phyloP scores from a whole-genome alignment of 2,113 vertebrate genomes.

The Calonectris borealis region DNA sequence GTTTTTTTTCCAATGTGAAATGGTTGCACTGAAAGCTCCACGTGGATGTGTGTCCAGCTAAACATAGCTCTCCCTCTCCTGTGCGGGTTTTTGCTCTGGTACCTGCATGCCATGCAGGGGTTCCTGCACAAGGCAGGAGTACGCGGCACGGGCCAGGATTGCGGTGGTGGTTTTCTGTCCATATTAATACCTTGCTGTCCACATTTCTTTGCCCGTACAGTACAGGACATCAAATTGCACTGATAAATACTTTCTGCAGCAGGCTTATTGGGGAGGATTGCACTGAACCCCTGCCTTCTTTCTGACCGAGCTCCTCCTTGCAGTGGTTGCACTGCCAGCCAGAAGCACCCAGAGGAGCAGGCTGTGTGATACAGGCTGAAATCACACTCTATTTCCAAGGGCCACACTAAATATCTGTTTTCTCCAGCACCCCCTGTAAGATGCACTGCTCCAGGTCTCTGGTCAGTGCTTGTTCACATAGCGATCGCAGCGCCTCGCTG shows the following conservation, averaged over 20 bases:
- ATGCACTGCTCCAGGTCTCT: not conserved
- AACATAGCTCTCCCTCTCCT: not conserved
- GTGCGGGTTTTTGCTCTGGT: not conserved
- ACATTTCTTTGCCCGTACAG: not conserved
- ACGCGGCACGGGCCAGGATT: accelerated
- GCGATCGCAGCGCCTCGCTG: accelerated
- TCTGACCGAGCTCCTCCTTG: not conserved
- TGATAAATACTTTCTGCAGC: not conserved
- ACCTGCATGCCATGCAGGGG: accelerated
- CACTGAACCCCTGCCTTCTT: not conserved
- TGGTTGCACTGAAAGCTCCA: not conserved
- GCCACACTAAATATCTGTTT: not conserved
- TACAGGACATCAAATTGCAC: not conserved
- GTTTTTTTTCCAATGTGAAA: not conserved
- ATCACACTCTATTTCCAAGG: not conserved
- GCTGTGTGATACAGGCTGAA: not conserved
- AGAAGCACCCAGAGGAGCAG: not conserved
- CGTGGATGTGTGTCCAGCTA: accelerated
- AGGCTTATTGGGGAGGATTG: not conserved
- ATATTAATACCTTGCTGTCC: not conserved
- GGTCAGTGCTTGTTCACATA: accelerated
- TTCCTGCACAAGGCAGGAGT: not conserved
- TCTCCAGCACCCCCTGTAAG: not conserved
- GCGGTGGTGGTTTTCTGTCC: not conserved
- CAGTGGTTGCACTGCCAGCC: not conserved